Conservation (phyloP, 2,113 vertebrate species). For the Poicephalus gulielmi region DNA sequence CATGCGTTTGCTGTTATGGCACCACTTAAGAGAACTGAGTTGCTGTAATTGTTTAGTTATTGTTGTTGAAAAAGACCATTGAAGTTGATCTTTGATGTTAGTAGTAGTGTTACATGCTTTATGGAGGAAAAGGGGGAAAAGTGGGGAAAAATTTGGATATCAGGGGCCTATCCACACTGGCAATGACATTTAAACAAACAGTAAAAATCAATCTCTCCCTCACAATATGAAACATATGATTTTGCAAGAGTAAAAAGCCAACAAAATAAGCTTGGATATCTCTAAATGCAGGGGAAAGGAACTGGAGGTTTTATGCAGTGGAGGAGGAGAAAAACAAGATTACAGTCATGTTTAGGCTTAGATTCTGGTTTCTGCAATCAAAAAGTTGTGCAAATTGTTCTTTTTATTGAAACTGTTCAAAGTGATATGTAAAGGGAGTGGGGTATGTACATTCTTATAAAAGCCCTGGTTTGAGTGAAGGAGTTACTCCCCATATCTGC, state of each 20-base stretch:
- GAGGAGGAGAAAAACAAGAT: background rate
- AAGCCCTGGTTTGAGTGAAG: background rate
- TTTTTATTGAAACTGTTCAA: background rate
- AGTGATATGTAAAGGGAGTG: background rate
- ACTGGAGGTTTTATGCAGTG: background rate
- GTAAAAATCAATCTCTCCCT: conserved; percentile 15
- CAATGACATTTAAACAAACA: conserved; percentile 38
- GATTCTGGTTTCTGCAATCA: background rate
- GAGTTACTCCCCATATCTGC: background rate
- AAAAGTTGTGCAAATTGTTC: background rate
- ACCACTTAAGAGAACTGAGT: conserved; percentile 20
- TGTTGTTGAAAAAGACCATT: conserved; percentile 24
- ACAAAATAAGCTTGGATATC: background rate
- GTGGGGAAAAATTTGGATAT: background rate
- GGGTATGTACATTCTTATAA: background rate
- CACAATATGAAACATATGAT: conserved; percentile 54
- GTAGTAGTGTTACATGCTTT: background rate
- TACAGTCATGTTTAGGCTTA: background rate
- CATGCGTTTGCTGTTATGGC: conserved; percentile 23
- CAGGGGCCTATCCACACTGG: background rate
- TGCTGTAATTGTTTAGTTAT: conserved; percentile 35
- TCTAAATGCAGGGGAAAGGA: background rate
- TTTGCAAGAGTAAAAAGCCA: conserved; percentile 6
- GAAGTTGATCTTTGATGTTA: conserved; percentile 36
- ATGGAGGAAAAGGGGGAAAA: background rate